Base-by-base conservation (phyloP, 2,113 vertebrate genomes). In the Stictonetta naevosa region DNA sequence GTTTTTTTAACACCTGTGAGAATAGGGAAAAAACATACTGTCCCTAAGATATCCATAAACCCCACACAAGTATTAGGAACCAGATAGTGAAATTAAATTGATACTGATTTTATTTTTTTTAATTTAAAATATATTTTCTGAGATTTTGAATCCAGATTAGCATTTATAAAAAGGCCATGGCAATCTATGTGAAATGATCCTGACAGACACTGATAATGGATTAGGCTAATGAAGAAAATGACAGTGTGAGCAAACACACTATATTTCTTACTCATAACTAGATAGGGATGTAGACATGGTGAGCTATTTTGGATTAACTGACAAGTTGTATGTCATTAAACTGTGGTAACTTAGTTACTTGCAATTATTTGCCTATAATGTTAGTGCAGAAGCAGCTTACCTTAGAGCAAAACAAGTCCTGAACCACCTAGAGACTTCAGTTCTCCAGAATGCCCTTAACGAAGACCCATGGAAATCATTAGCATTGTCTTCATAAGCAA, bases 1-100 rank as follows among this genome's bases (percentile, higher is more conserved):
- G 56, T 26, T 64, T 68, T 81, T 92, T 68, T 89, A 94, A n/a
- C 74, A 91, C 53, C 91, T 87, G 55, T 50, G 74, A 85, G 81
- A 92, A 79, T 40, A 31, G 53, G 74, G 20, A 58, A 87, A 87
- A 91, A 92, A 56, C 73, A 56, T 33, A 60, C 9, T 53, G 44
- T 52, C 52, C 52, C 42, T 29, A 72, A 94, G 56, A 73, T 56
- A 78, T 6, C 53, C 18, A 48, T 62, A 86, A 67, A 8, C 3
- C 21, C 12, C 44, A 15, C 9, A 34, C 0, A 52, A 87, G 17
- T 80, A 56, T 71, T 72, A 60, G 66, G 46, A 91, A 8, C 0
- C 3, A 64, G 7, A 58, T 8, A 20, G 48, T 28, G 19, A 75
- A 74, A 72, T 31, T 13, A 86, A 78, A 89, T 21, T 2, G 28